Base-by-base conservation (phyloP, 2,113 vertebrate species). In the Entomyzon cyanotis region DNA sequence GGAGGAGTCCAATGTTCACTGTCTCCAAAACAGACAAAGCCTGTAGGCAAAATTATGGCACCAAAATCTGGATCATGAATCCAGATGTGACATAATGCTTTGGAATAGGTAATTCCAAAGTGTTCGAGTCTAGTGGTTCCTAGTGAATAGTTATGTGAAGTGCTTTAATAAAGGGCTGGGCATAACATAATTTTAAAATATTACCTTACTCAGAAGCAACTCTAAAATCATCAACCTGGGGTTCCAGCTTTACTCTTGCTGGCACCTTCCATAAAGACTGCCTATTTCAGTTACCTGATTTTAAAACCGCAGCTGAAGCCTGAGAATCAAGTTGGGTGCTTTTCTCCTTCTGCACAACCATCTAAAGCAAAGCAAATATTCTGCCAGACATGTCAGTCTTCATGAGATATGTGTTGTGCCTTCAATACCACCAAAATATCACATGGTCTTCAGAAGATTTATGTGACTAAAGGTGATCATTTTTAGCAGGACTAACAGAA, bases 91-190 rank as follows among this genome's bases (percentile, higher is more conserved):
- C 28, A 27, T 11, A 62, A 11, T 62, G 41, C 14, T 78, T 79
- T 58, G 22, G 63, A 68, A 76, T 1, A 81, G 15, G 4, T n/a
- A 35, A 87, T 55, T 60, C 31, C 41, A 50, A 75, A 75, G 46
- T 15, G 21, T 22, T 78, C 2, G 0, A 2, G 1, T 35, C 50
- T 31, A 73, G 25, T 0, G 1, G 14, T 20, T 80, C 64, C 75
- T 52, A 35, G 17, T 16, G 37, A 93, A 74, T 6, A 85, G 16
- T 39, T 81, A 19, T 3, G 6, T 70, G 47, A 69, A 69, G 33
- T 39, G 68, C 49, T 82, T 79, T 59, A 12, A 53, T 20, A 85
- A 76, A 81, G 10, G 5, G 30, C 42, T 80, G 59, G 35, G 31
- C 37, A 46, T 28, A 81, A 1, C 17, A 52, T 39, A n/a, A 37